A percentile compares a stretch with the other conserved stretches of the same genome.
These are phyloP conservation scores for Pentalonia nigronervosa DNA, from an alignment of 1,140 invertebrate genomes.

Conservation along the genomic window DNA sequence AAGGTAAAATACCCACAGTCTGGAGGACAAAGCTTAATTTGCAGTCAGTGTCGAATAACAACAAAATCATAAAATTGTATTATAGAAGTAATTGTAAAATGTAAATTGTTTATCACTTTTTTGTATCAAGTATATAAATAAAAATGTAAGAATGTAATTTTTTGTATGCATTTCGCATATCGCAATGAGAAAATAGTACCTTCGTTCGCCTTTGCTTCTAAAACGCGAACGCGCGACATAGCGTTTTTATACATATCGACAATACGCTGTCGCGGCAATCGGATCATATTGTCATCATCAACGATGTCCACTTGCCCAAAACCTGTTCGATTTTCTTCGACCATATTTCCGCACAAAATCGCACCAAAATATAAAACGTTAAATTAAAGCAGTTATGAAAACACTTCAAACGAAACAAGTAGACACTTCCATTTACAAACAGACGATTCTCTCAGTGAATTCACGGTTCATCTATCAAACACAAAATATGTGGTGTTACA, in stretches of 20 bases:
- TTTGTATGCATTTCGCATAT: constrained; percentile 21
- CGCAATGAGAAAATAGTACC: constrained; percentile 53
- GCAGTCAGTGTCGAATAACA: constrained; percentile 36
- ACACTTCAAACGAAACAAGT: constrained; percentile 29
- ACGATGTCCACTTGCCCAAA: constrained; percentile 38
- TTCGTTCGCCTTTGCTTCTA: constrained; percentile 56
- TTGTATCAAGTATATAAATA: not conserved
- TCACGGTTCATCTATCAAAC: not conserved
- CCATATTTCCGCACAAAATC: constrained; percentile 47
- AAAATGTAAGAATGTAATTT: not conserved
- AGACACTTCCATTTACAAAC: constrained; percentile 36
- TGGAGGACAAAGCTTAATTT: constrained; percentile 47
- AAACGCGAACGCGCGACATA: constrained; percentile 57
- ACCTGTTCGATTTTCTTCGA: constrained; percentile 40
- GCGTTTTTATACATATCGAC: constrained; percentile 58
- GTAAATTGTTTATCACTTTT: constrained; percentile 38
- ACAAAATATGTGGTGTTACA: not conserved
- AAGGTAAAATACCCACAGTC: constrained; percentile 16
- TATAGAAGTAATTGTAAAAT: not conserved
- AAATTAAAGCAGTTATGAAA: not conserved
- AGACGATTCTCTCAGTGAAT: not conserved
- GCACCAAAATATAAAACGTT: constrained; percentile 15
- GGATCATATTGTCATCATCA: constrained; percentile 54
- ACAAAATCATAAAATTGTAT: not conserved
- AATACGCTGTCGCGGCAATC: constrained; percentile 56